Conservation (phyloP, 2,797 vertebrate genomes). For the Hyperoplus immaculatus region DNA sequence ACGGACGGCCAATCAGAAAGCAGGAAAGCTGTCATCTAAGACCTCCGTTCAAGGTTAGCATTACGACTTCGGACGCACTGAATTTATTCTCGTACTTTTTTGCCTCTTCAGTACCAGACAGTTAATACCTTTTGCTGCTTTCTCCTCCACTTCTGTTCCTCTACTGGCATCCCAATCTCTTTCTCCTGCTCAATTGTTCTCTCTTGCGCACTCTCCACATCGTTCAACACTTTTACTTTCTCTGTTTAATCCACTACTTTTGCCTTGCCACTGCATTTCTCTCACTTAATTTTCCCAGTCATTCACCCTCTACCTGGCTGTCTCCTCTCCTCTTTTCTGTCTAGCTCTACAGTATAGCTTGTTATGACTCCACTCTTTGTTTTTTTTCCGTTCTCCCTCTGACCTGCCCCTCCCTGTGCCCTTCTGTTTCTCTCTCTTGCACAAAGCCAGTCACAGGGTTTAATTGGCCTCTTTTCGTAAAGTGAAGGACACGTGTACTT, state of each 20-base stretch:
- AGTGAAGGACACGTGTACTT: slow-evolving; percentile 71
- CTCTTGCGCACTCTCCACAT: slow-evolving; percentile 3
- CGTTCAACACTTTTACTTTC: slow-evolving; percentile 19
- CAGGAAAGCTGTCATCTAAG: slow-evolving; percentile 50
- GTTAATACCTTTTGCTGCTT: slow-evolving; percentile 39
- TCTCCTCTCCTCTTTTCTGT: slow-evolving; percentile 18
- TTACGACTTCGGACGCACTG: slow-evolving; percentile 31
- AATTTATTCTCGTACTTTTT: slow-evolving; percentile 31
- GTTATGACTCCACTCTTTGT: slow-evolving; percentile 38
- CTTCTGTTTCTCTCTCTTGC: slow-evolving; percentile 27
- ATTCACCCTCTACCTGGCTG: slow-evolving; percentile 20
- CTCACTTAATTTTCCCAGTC: slow-evolving; percentile 38
- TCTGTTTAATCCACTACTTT: slow-evolving; percentile 48
- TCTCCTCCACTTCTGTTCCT: slow-evolving; percentile 36
- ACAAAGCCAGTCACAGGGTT: slow-evolving; percentile 47
- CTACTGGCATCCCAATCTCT: slow-evolving; percentile 37
- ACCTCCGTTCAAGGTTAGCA: slow-evolving; percentile 70
- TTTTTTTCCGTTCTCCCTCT: slow-evolving; percentile 41
- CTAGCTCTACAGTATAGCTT: slow-evolving; percentile 9
- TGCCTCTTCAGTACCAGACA: slow-evolving; percentile 26
- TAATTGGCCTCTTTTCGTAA: slow-evolving; percentile 71
- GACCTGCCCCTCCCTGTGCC: slow-evolving; percentile 36
- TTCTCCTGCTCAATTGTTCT: slow-evolving; percentile 28
- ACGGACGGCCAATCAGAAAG: slow-evolving; percentile 56
- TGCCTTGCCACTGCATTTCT: slow-evolving; percentile 20